Evolutionary conservation across 2,113 vertebrate genomes (phyloP), one percentile per base, ranked within the genome.

Genomic region (Oreocharis arfaki): DNA sequence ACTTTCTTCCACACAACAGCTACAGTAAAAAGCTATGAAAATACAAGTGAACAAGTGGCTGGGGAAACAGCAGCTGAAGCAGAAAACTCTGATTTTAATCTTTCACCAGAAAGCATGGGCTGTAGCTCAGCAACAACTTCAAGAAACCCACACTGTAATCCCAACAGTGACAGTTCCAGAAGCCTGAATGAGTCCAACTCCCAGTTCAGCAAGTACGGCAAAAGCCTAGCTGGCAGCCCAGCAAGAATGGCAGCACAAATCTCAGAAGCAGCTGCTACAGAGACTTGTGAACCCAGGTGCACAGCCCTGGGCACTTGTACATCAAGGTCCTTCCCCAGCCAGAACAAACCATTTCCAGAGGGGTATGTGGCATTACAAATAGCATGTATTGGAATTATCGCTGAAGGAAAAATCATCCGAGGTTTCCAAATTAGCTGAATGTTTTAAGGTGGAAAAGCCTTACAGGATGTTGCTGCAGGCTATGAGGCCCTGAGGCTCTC

Each of bases 11-110:
- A 56, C 16, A 44, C 6, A 74, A 81, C 3, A 2, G 42, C 55
- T 77, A 82, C 33, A 65, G 50, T n/a, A 86, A 77, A 79, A 94
- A 80, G 23, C 11, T 70, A 67, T 32, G 67, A 92, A 73, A 55
- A 81, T 24, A 78, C 17, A 84, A 78, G 24, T 1, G 18, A 87
- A 42, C 33, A 74, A 94, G 83, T 37, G 60, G 47, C 64, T 84
- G 32, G 12, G 35, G 28, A 96, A 93, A 88, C 30, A 83, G 35
- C 39, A 69, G 50, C 26, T 88, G 68, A 86, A 90, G 32, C 19
- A 90, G 63, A 86, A 94, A 85, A 50, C 63, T 79, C 82, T 27
- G 76, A 90, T 81, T 93, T 93, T 53, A 69, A 79, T 87, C 78
- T 79, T 87, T 39, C 63, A 63, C 27, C 50, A 35, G 33, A n/a